A percentile compares a stretch with the other conserved stretches of the same genome.
Conservation (phyloP, 2,888 invertebrate species). For the Netelia inedita region DNA sequence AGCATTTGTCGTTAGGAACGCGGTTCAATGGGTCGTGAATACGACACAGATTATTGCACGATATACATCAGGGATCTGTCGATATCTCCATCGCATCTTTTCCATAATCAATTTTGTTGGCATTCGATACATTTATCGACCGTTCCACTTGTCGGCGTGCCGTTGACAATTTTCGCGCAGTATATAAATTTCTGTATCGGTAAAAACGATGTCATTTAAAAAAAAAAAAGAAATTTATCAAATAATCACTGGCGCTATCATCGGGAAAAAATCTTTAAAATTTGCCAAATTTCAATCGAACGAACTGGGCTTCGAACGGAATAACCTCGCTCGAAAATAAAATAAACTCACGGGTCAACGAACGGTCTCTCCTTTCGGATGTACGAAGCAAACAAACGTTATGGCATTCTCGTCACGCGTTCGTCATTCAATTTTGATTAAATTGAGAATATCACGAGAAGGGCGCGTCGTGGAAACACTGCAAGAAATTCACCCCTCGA, state of each 20-base stretch:
- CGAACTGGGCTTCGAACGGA: too few relatives aligned
- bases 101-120: background rate
- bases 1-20: constrained; percentile 16
- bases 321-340: background rate
- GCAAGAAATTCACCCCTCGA: constrained; percentile 35
- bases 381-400: constrained; percentile 22
- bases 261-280: too few relatives aligned
- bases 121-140: background rate
- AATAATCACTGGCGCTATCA: background rate
- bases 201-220: too few relatives aligned
- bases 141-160: too few relatives aligned
- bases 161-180: too few relatives aligned
- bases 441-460: constrained; percentile 42
- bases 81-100: background rate
- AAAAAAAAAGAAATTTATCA: too few relatives aligned
- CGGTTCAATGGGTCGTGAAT: constrained; percentile 31
- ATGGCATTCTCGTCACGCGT: constrained; percentile 60
- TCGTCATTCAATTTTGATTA: constrained; percentile 59
- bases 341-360: background rate
- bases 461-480: constrained; percentile 40
- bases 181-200: too few relatives aligned
- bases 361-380: background rate
- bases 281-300: too few relatives aligned
- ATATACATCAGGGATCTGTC: background rate
- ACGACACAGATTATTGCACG: constrained; percentile 5